These are phyloP conservation scores for Amazona guildingii DNA, from an alignment of 2,113 vertebrate species.

Conservation along the genomic window DNA sequence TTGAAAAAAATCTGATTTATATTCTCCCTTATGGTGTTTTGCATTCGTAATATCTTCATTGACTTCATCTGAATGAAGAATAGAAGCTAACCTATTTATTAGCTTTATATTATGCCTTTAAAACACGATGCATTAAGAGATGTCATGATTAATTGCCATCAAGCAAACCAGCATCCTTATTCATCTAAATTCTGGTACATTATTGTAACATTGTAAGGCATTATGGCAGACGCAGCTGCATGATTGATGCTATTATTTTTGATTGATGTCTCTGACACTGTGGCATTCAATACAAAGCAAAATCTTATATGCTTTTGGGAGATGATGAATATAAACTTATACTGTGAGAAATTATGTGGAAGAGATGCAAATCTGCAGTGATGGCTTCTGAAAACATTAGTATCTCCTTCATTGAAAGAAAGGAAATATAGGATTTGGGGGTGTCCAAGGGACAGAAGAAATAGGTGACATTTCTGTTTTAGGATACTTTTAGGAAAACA, in stretches of 20 bases:
- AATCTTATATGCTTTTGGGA: not conserved
- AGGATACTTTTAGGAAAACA: not conserved
- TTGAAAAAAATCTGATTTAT: not conserved
- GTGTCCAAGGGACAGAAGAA: not conserved
- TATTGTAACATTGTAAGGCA: not conserved
- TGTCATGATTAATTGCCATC: constrained; percentile 44
- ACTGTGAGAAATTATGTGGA: not conserved
- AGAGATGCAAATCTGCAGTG: not conserved
- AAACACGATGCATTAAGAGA: constrained; percentile 2
- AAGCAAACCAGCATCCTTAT: constrained; percentile 15
- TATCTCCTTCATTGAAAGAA: not conserved
- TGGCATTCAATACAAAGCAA: constrained; percentile 10
- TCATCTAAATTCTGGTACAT: constrained; percentile 53
- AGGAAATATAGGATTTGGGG: not conserved
- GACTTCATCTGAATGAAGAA: not conserved
- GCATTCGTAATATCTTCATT: not conserved
- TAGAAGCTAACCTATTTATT: not conserved
- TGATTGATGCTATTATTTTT: constrained; percentile 51
- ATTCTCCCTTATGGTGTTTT: not conserved
- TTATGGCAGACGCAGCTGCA: constrained; percentile 44
- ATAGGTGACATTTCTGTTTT: not conserved
- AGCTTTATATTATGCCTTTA: not conserved
- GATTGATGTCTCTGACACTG: constrained; percentile 51
- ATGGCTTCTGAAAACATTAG: not conserved
- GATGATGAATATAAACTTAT: not conserved